phyloP scores from a whole-genome alignment of 2,797 vertebrate genomes.

The Chiloscyllium punctatum region DNA sequence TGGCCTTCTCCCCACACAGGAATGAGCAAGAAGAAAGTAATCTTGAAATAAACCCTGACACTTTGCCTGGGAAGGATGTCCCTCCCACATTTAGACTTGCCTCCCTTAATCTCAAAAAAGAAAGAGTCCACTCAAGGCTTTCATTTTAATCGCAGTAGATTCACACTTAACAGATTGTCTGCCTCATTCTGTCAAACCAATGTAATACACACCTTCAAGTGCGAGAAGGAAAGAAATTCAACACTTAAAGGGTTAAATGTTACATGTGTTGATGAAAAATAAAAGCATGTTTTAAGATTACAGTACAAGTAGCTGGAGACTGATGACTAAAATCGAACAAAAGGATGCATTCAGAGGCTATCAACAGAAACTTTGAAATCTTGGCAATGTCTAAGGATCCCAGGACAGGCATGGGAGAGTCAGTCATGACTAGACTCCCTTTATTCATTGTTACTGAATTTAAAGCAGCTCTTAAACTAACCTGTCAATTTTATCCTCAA shows the following conservation, averaged over 20 bases:
- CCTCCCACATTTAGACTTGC: too few species aligned
- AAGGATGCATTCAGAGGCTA: constrained; percentile 30
- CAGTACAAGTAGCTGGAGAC: constrained; percentile 29
- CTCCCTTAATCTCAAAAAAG: too few species aligned
- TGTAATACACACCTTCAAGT: background rate
- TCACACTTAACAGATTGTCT: background rate
- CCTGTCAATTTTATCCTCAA: background rate
- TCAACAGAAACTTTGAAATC: constrained; percentile 10
- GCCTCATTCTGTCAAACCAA: background rate
- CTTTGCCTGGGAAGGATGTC: too few species aligned
- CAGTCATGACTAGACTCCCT: constrained; percentile 9
- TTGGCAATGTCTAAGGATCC: constrained; percentile 13
- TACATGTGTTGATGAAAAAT: background rate
- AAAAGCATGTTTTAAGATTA: background rate
- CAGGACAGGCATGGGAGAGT: constrained; percentile 8
- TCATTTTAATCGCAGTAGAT: background rate
- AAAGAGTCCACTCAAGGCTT: too few species aligned
- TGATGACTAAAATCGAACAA: constrained; percentile 23
- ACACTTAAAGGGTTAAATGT: background rate
- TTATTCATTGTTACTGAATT: constrained; percentile 26
- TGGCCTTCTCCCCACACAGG: too few species aligned
- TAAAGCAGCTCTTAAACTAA: constrained; percentile 8
- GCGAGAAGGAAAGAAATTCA: background rate
- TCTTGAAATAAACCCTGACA: too few species aligned
- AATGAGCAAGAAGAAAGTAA: too few species aligned